Evolutionary conservation across 2,113 vertebrate genomes (phyloP).

Genomic region (Nannobrachium achirus): DNA sequence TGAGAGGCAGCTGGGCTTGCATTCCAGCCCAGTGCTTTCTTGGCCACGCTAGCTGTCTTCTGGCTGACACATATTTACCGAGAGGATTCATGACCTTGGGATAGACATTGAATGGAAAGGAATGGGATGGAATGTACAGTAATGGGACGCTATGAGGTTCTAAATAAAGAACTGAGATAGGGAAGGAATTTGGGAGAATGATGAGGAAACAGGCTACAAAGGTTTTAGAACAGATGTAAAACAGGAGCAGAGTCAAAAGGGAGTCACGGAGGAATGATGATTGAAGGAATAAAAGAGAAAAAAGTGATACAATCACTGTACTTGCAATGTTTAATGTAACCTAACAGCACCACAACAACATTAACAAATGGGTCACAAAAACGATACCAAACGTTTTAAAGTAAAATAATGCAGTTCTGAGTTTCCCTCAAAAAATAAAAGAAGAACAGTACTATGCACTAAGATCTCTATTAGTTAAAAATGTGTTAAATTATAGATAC

Average conservation of each 20-base stretch:
- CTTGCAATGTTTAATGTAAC: not conserved
- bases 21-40: slow-evolving; percentile 52
- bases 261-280: not conserved
- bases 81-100: slow-evolving; percentile 14
- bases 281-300: too few relatives aligned
- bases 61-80: slow-evolving; percentile 51
- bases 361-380: not conserved
- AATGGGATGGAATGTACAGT: slow-evolving; percentile 1
- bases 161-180: too few relatives aligned
- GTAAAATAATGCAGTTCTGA: too few relatives aligned
- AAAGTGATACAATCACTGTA: too few relatives aligned
- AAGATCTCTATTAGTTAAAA: too few relatives aligned
- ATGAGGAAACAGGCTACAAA: not conserved
- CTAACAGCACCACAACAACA: not conserved
- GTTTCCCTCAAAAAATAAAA: too few relatives aligned
- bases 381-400: too few relatives aligned
- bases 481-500: not conserved
- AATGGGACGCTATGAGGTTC: too few relatives aligned
- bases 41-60: slow-evolving; percentile 44
- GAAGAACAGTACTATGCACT: too few relatives aligned
- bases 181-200: not conserved
- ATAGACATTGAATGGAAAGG: not conserved
- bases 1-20: slow-evolving; percentile 58
- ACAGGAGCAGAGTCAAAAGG: not conserved
- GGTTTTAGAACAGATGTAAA: not conserved